Evolutionary conservation across 2,797 vertebrate species (phyloP).

Genomic region (Phyllotis vaccarum): DNA sequence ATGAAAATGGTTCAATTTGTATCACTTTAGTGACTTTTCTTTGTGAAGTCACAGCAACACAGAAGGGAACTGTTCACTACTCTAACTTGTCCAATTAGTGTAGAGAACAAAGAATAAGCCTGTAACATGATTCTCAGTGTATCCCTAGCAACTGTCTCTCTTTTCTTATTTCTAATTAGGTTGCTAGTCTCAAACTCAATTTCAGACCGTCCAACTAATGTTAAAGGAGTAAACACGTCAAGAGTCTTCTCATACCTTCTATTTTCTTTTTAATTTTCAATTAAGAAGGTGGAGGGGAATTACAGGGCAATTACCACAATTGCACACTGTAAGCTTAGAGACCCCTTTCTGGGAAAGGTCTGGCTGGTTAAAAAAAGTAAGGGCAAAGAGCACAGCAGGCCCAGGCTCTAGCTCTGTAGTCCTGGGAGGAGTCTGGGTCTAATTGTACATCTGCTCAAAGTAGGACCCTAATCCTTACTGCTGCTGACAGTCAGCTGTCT

Average conservation of each 20-base stretch:
- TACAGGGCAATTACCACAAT: neutral
- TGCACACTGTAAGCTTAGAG: neutral
- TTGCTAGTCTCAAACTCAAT: slow-evolving; percentile 38
- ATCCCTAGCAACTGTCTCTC: neutral
- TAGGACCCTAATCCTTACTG: neutral
- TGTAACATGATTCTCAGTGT: neutral
- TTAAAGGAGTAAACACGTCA: slow-evolving; percentile 37
- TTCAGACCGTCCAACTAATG: neutral
- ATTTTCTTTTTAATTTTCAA: slow-evolving; percentile 63
- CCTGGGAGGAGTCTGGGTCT: neutral
- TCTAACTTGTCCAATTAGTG: slow-evolving; percentile 34
- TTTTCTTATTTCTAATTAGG: slow-evolving; percentile 6
- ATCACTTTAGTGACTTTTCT: slow-evolving; percentile 28
- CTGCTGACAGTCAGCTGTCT: neutral
- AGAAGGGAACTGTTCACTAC: slow-evolving; percentile 37
- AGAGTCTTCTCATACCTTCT: slow-evolving; percentile 47
- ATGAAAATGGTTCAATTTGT: slow-evolving; percentile 11
- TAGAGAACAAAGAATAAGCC: neutral
- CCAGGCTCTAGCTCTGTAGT: neutral
- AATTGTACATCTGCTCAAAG: neutral
- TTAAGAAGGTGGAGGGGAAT: neutral
- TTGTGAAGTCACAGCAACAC: neutral
- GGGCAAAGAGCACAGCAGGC: neutral
- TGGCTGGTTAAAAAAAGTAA: slow-evolving; percentile 16
- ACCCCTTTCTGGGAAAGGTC: neutral